A percentile compares a stretch with the other conserved stretches of the same genome.
These are phyloP conservation scores for Poecilus cupreus DNA, from an alignment of 2,888 invertebrate genomes.

Conservation along the genomic window DNA sequence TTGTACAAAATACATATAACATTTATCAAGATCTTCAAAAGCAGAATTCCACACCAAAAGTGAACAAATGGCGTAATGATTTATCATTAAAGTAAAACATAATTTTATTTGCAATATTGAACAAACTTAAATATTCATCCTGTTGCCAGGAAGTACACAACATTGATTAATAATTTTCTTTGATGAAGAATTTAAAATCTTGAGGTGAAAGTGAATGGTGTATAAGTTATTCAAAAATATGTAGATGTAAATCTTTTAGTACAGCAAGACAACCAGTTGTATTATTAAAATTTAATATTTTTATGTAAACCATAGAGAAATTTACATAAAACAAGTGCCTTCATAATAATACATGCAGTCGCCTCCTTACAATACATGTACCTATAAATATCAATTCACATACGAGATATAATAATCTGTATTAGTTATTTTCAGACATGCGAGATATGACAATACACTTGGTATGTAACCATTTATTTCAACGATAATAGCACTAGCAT, in stretches of 20 bases:
- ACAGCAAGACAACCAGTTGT: constrained; percentile 29
- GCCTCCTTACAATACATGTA: constrained; percentile 10
- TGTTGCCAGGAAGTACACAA: too few species aligned
- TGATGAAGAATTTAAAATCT: too few species aligned
- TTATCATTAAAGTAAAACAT: too few species aligned
- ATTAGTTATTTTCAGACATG: constrained; percentile 24
- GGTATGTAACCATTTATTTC: neutral
- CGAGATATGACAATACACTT: constrained; percentile 3
- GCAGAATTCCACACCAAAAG: too few species aligned
- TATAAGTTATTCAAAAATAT: constrained; percentile 41
- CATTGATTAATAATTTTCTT: too few species aligned
- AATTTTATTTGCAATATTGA: too few species aligned
- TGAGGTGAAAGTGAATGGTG: neutral
- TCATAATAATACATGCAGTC: neutral
- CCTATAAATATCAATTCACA: constrained; percentile 27
- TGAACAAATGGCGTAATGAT: too few species aligned
- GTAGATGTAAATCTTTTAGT: constrained; percentile 21
- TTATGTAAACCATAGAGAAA: constrained; percentile 30
- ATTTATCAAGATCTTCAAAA: too few species aligned
- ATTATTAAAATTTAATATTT: constrained; percentile 42
- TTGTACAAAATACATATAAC: too few species aligned
- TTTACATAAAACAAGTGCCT: constrained; percentile 38
- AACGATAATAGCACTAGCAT: neutral
- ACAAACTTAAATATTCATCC: too few species aligned
- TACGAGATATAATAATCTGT: constrained; percentile 9